Evolutionary conservation across 2,797 vertebrate genomes (phyloP), one percentile per base, ranked within the genome.

Genomic region (Neosilurus mollespiculum): DNA sequence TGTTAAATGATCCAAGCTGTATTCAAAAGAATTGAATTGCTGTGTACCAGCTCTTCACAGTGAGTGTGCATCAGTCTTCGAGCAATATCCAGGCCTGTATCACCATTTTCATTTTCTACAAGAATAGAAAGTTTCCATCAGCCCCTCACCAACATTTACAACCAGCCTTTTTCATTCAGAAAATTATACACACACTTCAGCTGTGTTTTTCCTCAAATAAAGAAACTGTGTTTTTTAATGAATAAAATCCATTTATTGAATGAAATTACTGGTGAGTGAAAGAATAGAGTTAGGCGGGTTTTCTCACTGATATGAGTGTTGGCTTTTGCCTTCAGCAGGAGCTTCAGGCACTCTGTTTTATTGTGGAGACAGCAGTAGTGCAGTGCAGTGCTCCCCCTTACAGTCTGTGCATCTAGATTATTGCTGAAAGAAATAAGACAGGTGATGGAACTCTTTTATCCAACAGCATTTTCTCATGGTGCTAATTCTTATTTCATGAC

Each of bases 311-410:
- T 92, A 89, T 92, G 87, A 51, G 89, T 92, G 91, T 92, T 95
- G 91, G 94, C 95, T 87, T 94, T 94, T 87, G 95, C 95, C 86
- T 94, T 91, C 83, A 96, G 92, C 85, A 97, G 93, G 85, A 97
- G 93, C 77, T 96, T 96, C 88, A 95, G 93, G 88, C 95, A 95
- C 90, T 96, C 93, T 0, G 91, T 94, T 90, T 96, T 96, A 91
- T 96, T 95, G 90, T 96, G 94, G 83, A 93, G 90, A 85, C 95
- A 95, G 90, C 94, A 95, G 91, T 96, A 96, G 90, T 96, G 96
- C 82, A 96, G 89, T 0, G 94, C 91, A 0, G 93, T 95, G 93
- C 96, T 96, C 22, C 95, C 95, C 14, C 91, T 82, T 2, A 77
- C 72, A 0, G 94, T 96, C 89, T 91, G 94, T 34, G 86, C 87